Evolutionary conservation across 2,888 invertebrate species (phyloP), one percentile per base, ranked within the genome.

Genomic region (Argyresthia goedartella): DNA sequence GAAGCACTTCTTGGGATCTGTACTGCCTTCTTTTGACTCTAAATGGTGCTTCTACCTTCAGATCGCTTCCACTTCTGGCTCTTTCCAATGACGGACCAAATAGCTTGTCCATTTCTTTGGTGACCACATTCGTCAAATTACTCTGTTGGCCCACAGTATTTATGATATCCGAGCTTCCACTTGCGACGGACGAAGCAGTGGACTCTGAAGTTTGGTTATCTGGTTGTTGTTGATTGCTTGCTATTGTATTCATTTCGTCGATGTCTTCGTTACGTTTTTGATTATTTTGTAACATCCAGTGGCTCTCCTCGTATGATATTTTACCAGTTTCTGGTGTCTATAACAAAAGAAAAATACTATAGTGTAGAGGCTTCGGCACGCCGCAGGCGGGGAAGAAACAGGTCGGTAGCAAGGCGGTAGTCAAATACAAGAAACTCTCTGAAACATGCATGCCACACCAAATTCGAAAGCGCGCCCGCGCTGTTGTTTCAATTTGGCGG

Each of bases 1-100:
- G 63, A 52, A 87, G 64, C 50, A 80, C 73, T 71, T 87, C 87
- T 69, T 87, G 87, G 14, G 87, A 87, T 59, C 74, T 74, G 53
- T 78, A 87, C 53, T 87, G 84, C 52, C 81, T 71, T 59, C 71
- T 73, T 59, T 78, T 81, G 58, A 76, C 73, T 56, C 77, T 69
- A 0, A 81, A 60, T 34, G 87, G 85, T 39, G 77, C 74, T 6
- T 71, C 63, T 0, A 81, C 66, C 66, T 84, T 79, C 36, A 87
- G 60, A 54, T 86, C 81, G 57, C 72, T 76, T 1, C 81, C 80
- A 57, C 87, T 87, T 53, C 71, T 78, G 1, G 87, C 76, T 61
- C 87, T 71, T 63, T 82, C 84, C 50, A 87, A 63, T 3, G 73
- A 59, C 6, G 84, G 79, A 4, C 73, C 73, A 56, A 87, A 80